These are phyloP conservation scores for Ricordea florida DNA, from an alignment of 92 coral and sea anemone species.

Conservation along the genomic window DNA sequence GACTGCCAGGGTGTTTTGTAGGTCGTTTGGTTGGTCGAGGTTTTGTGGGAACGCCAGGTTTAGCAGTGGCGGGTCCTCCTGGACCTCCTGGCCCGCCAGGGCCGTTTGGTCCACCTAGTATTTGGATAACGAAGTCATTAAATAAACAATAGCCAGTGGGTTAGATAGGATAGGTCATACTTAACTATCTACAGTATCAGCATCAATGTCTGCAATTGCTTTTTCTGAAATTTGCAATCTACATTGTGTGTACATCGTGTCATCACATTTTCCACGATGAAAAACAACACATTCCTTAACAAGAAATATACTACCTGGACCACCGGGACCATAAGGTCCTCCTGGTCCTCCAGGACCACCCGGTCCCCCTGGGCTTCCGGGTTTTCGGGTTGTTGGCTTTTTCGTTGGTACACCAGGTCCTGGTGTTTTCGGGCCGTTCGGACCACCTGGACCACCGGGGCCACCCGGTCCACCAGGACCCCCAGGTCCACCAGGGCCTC, in stretches of 20 bases:
- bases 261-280: too few species aligned
- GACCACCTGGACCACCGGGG: conserved; percentile 90
- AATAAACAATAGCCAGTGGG: too few species aligned
- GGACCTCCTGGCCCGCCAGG: conserved; percentile 75
- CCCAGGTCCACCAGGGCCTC: conserved; percentile 75
- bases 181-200: too few species aligned
- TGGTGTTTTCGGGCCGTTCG: conserved; percentile 65
- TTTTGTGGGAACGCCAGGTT: too few species aligned
- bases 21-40: neutral
- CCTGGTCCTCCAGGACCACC: conserved; percentile 68
- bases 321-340: conserved; percentile 60
- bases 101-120: conserved; percentile 64
- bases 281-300: conserved; percentile 16
- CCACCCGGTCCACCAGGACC: conserved; percentile 80
- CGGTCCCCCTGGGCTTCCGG: conserved; percentile 84
- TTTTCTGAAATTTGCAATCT: too few species aligned
- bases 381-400: conserved; percentile 26
- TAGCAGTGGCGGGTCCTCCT: conserved; percentile 67
- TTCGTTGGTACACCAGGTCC: conserved; percentile 75
- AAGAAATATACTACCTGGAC: conserved; percentile 57
- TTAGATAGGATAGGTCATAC: too few species aligned
- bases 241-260: too few species aligned
- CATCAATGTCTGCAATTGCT: too few species aligned
- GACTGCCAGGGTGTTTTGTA: conserved; percentile 45
- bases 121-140: too few species aligned